A percentile compares a stretch with the other conserved stretches of the same genome.
phyloP scores from a whole-genome alignment of 2,888 invertebrate genomes.

The Fabriciana adippe region DNA sequence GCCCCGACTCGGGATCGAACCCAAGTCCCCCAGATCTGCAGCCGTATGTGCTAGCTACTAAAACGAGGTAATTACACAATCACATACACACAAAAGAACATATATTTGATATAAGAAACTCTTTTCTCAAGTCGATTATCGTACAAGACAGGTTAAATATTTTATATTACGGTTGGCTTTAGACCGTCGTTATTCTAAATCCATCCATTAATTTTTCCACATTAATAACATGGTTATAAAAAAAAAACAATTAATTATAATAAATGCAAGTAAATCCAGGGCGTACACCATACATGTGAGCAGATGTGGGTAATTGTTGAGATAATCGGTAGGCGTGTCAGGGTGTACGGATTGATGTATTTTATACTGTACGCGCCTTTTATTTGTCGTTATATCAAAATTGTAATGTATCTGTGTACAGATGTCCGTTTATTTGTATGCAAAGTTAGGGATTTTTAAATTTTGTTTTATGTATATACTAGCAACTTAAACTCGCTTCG shows the following conservation, averaged over 20 bases:
- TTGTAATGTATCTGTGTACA: slow-evolving; percentile 7
- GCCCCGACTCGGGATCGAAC: too few relatives aligned
- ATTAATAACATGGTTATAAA: slow-evolving; percentile 2
- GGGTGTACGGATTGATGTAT: not conserved
- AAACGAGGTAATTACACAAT: too few relatives aligned
- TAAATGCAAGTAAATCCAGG: slow-evolving; percentile 10
- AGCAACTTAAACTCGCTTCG: too few relatives aligned
- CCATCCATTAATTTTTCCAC: not conserved
- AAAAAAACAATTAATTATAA: slow-evolving; percentile 10
- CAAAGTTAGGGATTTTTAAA: too few relatives aligned
- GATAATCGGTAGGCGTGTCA: slow-evolving; percentile 16
- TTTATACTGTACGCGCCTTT: slow-evolving; percentile 2
- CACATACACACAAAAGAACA: too few relatives aligned
- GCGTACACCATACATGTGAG: slow-evolving; percentile 5
- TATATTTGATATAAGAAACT: too few relatives aligned
- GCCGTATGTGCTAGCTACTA: too few relatives aligned
- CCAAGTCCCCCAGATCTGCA: too few relatives aligned
- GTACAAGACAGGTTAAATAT: too few relatives aligned
- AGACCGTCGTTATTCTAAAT: not conserved
- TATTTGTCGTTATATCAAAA: not conserved
- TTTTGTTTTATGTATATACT: too few relatives aligned
- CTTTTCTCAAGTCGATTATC: too few relatives aligned
- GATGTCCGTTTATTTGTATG: slow-evolving; percentile 11
- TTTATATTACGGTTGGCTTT: too few relatives aligned
- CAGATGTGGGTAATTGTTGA: slow-evolving; percentile 16